Evolutionary conservation across 2,113 vertebrate genomes (phyloP), one percentile per base, ranked within the genome.

Genomic region (Apeltes quadracus): DNA sequence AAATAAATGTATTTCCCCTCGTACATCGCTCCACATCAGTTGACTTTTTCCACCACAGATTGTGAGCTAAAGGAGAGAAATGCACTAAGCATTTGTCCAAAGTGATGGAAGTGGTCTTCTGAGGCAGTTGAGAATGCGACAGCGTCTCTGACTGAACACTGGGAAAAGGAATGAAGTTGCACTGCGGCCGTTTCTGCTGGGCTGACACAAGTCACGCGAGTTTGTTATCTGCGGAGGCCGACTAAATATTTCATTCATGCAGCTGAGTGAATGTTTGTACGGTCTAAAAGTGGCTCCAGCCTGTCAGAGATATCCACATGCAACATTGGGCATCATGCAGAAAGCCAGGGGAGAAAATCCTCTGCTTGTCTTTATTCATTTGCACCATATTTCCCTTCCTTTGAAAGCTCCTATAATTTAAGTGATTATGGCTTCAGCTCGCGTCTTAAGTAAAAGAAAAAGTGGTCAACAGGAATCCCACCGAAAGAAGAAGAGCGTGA

Each of bases 191-290:
- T 69, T 46, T 73, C 63, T 76, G 51, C 54, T 67, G 46, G 65
- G 46, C 66, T 76, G 53, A 69, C 11, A n/a, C 50, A 75, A 72
- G 44, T 53, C 43, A 51, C 69, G 68, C 38, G 25, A 76, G 75
- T 57, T 71, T 84, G 89, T 87, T 92, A 90, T 90, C 88, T 90
- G 86, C 85, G 82, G 78, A 90, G 83, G 78, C 75, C 68, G 82
- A 88, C 84, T 94, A 90, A 93, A 94, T 94, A 92, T 93, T 93
- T 93, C 57, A 93, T 90, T 88, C 74, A 50, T 72, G 82, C 12
- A 76, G 91, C 90, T 86, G 78, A 84, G 84, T 68, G 88, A 86
- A 85, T 89, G 86, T 88, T 81, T 85, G 79, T 58, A 62, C 79
- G 67, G 22, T 79, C 70, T 85, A 69, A 81, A 84, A 80, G 69